These are phyloP conservation scores for Tholera decimalis DNA, from an alignment of 2,888 invertebrate species.

Conservation along the genomic window DNA sequence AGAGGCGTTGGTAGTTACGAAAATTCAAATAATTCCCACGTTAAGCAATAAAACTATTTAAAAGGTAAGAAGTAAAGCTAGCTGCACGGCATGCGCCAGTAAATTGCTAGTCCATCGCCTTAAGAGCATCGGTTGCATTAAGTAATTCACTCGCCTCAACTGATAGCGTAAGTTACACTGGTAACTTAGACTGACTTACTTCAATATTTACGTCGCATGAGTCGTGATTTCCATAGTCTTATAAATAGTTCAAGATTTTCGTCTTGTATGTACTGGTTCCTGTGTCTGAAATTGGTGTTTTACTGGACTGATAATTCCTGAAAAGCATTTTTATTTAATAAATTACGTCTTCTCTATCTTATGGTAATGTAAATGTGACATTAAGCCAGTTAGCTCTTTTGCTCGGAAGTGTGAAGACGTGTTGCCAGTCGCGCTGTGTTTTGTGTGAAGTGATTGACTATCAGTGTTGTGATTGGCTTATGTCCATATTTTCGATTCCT, in stretches of 20 bases:
- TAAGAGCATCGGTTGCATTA: constrained; percentile 62
- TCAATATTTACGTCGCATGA: constrained; percentile 47
- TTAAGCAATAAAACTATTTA: constrained; percentile 32
- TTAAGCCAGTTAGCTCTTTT: too few relatives aligned
- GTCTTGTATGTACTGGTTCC: background rate
- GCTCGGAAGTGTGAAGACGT: too few relatives aligned
- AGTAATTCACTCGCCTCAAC: constrained; percentile 59
- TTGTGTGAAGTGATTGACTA: too few relatives aligned
- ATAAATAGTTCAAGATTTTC: constrained; percentile 10
- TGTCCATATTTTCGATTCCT: too few relatives aligned
- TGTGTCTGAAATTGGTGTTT: too few relatives aligned
- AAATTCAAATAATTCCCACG: constrained; percentile 12
- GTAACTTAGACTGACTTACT: constrained; percentile 45
- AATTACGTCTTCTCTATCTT: too few relatives aligned
- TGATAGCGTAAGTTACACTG: constrained; percentile 55
- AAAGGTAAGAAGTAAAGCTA: constrained; percentile 35
- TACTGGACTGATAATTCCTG: too few relatives aligned
- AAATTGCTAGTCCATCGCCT: constrained; percentile 51
- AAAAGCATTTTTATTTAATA: too few relatives aligned
- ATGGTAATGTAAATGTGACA: too few relatives aligned
- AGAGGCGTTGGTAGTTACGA: background rate
- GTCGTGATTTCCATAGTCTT: constrained; percentile 44
- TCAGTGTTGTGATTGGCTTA: too few relatives aligned
- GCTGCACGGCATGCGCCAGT: constrained; percentile 17
- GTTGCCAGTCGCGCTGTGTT: too few relatives aligned